Evolutionary conservation across 1,140 invertebrate species (phyloP).

Genomic region (Calosoma granatense): DNA sequence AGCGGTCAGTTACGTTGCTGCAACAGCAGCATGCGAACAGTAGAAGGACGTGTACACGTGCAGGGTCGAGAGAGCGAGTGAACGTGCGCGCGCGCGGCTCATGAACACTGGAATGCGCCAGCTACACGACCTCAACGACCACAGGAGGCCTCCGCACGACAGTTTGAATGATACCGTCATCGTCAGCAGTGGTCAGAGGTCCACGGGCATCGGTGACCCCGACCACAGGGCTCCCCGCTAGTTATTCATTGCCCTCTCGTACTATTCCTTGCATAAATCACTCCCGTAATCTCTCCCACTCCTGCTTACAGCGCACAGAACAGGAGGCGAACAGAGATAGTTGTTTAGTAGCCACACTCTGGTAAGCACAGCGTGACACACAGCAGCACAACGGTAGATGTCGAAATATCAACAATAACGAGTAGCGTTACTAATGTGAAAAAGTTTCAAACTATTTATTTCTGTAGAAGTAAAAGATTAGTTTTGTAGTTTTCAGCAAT

Average conservation of each 20-base stretch:
- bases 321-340: too few relatives aligned
- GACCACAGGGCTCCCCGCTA: background rate
- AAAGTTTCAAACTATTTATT: background rate
- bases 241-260: background rate
- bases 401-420: background rate
- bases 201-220: background rate
- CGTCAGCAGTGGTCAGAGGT: conserved; percentile 2
- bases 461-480: background rate
- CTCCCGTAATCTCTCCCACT: background rate
- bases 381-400: too few relatives aligned
- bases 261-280: background rate
- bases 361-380: too few relatives aligned
- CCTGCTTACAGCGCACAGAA: background rate
- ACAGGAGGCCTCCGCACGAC: background rate
- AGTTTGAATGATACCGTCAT: conserved; percentile 8
- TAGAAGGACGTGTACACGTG: too few relatives aligned
- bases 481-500: too few relatives aligned
- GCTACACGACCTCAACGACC: conserved; percentile 3
- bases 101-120: conserved; percentile 1
- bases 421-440: background rate
- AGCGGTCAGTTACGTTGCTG: too few relatives aligned
- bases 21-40: too few relatives aligned
- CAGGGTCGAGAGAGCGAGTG: too few relatives aligned
- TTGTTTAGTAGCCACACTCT: too few relatives aligned
- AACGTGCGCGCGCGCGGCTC: too few relatives aligned